These are phyloP conservation scores for Himalopsyche phryganea DNA, from an alignment of 1,140 invertebrate genomes.

Conservation along the genomic window DNA sequence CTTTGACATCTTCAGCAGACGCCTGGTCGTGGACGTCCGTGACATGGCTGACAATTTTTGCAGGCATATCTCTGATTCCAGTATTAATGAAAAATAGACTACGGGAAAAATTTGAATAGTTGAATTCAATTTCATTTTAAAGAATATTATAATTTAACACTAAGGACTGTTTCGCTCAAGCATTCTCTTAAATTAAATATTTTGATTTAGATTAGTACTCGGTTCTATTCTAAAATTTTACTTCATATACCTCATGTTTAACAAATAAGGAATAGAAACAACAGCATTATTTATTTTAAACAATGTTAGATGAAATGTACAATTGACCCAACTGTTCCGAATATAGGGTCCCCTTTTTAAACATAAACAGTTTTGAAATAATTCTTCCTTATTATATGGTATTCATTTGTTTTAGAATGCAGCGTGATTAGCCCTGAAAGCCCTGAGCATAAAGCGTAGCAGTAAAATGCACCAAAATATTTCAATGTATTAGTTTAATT, in stretches of 20 bases:
- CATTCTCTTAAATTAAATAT: background rate
- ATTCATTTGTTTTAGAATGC: too few species aligned
- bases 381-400: background rate
- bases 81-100: slow-evolving; percentile 86
- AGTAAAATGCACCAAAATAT: too few species aligned
- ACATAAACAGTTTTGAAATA: background rate
- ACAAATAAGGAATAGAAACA: too few species aligned
- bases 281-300: too few species aligned
- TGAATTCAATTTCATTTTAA: background rate
- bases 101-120: slow-evolving; percentile 74
- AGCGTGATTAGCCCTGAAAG: too few species aligned
- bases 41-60: slow-evolving; percentile 70
- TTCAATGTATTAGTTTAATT: too few species aligned
- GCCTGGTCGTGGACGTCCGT: slow-evolving; percentile 89
- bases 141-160: background rate
- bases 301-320: too few species aligned
- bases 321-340: too few species aligned
- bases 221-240: background rate
- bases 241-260: too few species aligned
- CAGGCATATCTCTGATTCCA: slow-evolving; percentile 82
- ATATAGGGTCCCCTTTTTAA: too few species aligned
- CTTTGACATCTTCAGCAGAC: slow-evolving; percentile 85
- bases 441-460: too few species aligned
- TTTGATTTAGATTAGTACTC: background rate
- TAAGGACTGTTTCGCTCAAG: background rate